Percentiles rank a stretch among this genome's conserved stretches.
These are phyloP conservation scores for Rhopilema esculentum DNA, from an alignment of 30 jellyfish, hydroid and myxozoan genomes.

Conservation along the genomic window DNA sequence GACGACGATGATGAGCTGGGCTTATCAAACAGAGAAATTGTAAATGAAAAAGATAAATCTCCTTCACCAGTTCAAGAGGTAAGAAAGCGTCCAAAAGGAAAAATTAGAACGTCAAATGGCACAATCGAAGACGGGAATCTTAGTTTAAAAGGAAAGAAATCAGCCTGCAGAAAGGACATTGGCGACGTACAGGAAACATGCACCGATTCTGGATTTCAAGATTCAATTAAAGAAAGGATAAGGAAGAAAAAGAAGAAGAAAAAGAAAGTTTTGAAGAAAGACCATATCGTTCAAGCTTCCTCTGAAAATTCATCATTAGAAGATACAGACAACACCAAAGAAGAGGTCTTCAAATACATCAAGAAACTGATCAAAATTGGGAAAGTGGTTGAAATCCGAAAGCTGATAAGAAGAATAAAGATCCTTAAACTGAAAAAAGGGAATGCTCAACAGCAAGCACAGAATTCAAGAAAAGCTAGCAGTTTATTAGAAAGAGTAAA, in stretches of 20 bases:
- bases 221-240: background rate
- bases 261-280: background rate
- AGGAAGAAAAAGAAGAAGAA: no score
- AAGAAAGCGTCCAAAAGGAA: background rate
- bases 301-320: background rate
- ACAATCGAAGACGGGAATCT: background rate
- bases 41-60: background rate
- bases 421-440: conserved; percentile 44
- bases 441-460: conserved; percentile 24
- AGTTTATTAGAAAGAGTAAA: conserved; percentile 16
- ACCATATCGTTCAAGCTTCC: background rate
- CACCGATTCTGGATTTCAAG: background rate
- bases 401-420: conserved; percentile 24
- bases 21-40: background rate
- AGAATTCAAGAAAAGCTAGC: conserved; percentile 51
- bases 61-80: background rate
- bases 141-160: background rate
- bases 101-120: background rate
- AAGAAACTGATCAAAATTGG: conserved; percentile 39
- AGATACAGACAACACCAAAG: background rate
- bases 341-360: background rate
- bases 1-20: background rate
- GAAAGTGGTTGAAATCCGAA: conserved; percentile 51
- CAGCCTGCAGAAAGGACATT: background rate
- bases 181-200: background rate